phyloP scores from a whole-genome alignment of 2,797 vertebrate genomes.

The Tokudaia muenninki region DNA sequence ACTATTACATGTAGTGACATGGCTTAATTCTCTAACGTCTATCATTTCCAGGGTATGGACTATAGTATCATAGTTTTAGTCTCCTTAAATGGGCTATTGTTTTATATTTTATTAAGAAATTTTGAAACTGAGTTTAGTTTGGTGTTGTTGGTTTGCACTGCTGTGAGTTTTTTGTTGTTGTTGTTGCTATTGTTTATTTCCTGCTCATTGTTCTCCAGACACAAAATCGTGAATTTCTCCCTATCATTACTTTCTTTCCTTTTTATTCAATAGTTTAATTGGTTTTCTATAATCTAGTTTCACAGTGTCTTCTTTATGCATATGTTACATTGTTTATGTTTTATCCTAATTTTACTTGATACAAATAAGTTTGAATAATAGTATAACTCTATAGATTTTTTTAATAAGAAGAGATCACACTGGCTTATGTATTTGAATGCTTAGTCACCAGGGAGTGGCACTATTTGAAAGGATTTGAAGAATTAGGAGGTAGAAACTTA shows the following conservation, averaged over 20 bases:
- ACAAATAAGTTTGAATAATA: neutral
- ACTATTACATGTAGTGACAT: too few relatives aligned
- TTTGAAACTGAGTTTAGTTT: neutral
- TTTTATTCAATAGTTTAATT: neutral
- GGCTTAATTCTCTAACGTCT: neutral
- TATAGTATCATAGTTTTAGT: neutral
- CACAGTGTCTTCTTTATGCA: neutral
- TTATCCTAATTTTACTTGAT: neutral
- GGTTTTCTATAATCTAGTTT: neutral
- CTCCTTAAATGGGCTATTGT: neutral
- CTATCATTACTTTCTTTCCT: neutral
- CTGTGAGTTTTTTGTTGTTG: neutral
- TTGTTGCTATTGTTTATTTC: neutral
- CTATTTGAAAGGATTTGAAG: neutral
- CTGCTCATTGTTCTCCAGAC: neutral
- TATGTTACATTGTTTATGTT: neutral
- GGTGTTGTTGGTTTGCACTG: too few relatives aligned
- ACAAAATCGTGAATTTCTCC: neutral
- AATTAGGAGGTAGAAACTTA: neutral
- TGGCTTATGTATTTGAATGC: neutral
- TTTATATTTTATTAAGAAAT: neutral
- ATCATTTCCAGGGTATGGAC: neutral
- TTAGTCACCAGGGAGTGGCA: neutral
- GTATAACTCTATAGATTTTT: neutral
- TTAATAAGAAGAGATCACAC: too few relatives aligned